phyloP scores from a whole-genome alignment of 2,888 invertebrate species.

The Drosophila koepferae region DNA sequence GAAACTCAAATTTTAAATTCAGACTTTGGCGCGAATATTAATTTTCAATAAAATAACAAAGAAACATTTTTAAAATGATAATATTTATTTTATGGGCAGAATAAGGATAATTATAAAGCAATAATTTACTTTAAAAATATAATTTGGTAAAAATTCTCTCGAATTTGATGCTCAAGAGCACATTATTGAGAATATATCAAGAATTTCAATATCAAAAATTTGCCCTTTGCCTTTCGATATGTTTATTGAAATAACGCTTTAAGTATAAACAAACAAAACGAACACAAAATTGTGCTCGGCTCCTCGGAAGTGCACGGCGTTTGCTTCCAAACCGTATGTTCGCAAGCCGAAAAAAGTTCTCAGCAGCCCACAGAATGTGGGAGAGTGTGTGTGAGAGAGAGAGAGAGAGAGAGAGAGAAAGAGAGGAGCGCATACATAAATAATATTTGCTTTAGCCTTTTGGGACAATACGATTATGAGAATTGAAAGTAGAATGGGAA shows the following conservation, averaged over 20 bases:
- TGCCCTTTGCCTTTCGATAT: slow-evolving; percentile 65
- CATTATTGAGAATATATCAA: slow-evolving; percentile 19
- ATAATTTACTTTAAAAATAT: not conserved
- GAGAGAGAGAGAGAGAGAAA: not conserved
- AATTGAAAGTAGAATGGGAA: slow-evolving; percentile 1
- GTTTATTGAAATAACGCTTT: slow-evolving; percentile 72
- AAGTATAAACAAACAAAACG: slow-evolving; percentile 69
- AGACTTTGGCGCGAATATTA: not conserved
- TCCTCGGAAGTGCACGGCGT: slow-evolving; percentile 62
- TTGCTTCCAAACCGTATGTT: slow-evolving; percentile 52
- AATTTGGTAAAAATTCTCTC: not conserved
- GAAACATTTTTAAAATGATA: not conserved
- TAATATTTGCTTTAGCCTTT: slow-evolving; percentile 70
- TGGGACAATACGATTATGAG: slow-evolving; percentile 51
- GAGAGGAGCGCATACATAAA: slow-evolving; percentile 40
- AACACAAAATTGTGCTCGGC: slow-evolving; percentile 47
- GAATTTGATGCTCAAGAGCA: not conserved
- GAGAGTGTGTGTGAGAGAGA: not conserved
- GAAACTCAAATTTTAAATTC: not conserved
- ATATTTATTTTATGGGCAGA: too few species aligned
- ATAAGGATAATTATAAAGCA: not conserved
- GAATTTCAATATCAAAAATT: slow-evolving; percentile 56
- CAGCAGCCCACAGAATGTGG: slow-evolving; percentile 25
- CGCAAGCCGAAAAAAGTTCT: slow-evolving; percentile 69
- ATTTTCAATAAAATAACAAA: too few species aligned